Percentiles rank a stretch among this genome's conserved stretches.
phyloP scores from a whole-genome alignment of 2,797 vertebrate genomes.

The Alca torda region DNA sequence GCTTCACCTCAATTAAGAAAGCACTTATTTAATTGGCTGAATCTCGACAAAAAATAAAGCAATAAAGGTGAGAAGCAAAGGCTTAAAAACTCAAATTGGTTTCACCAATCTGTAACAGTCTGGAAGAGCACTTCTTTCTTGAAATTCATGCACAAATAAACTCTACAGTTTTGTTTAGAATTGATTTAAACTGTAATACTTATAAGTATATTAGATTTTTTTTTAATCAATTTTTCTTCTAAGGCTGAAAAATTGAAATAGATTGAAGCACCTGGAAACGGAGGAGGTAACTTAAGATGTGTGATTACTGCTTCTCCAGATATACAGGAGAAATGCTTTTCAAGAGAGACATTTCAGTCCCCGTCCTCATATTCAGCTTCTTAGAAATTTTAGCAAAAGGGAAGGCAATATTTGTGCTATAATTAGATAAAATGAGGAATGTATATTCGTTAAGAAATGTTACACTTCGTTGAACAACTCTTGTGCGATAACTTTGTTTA shows the following conservation, averaged over 20 bases:
- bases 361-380: not conserved
- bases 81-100: not conserved
- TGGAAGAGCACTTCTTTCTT: not conserved
- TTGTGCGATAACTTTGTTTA: not conserved
- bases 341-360: not conserved
- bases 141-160: not conserved
- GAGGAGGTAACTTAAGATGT: not conserved
- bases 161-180: not conserved
- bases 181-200: not conserved
- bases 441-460: not conserved
- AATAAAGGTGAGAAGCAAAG: not conserved
- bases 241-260: not conserved
- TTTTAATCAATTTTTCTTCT: not conserved
- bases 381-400: not conserved
- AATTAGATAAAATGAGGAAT: not conserved
- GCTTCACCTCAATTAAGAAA: not conserved
- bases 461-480: not conserved
- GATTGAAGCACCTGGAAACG: not conserved
- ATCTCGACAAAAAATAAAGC: not conserved
- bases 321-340: not conserved
- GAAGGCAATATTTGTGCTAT: not conserved
- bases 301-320: not conserved
- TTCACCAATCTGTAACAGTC: not conserved
- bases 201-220: not conserved
- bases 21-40: not conserved